These are phyloP conservation scores for Formica aserva DNA, from an alignment of 2,888 invertebrate genomes.

Conservation along the genomic window DNA sequence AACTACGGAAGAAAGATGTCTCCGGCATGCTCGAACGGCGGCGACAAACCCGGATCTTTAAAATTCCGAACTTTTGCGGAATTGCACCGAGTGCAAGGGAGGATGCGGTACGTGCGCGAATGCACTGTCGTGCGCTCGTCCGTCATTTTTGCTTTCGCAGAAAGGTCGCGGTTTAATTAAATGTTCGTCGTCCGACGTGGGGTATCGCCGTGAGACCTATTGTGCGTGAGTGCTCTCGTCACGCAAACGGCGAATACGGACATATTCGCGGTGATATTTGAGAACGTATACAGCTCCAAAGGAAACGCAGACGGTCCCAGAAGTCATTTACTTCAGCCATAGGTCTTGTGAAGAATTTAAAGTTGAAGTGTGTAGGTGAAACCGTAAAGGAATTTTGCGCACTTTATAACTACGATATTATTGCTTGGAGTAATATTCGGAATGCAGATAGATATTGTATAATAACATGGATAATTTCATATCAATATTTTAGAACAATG, in stretches of 20 bases:
- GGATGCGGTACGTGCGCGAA: neutral
- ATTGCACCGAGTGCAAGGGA: constrained; percentile 16
- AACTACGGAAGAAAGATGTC: constrained; percentile 47
- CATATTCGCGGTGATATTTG: constrained; percentile 19
- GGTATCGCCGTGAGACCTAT: constrained; percentile 18
- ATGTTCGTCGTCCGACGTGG: constrained; percentile 23
- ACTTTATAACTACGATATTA: neutral
- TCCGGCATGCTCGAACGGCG: constrained; percentile 30
- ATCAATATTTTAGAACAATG: neutral
- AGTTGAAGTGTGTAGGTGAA: neutral
- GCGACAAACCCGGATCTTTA: constrained; percentile 23
- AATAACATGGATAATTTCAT: neutral
- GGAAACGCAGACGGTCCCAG: constrained; percentile 6
- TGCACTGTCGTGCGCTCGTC: neutral
- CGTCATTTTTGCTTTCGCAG: constrained; percentile 34
- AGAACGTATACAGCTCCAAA: neutral
- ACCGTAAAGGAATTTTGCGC: neutral
- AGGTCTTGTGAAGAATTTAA: neutral
- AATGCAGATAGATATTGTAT: neutral
- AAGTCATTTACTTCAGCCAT: constrained; percentile 17
- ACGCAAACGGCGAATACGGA: constrained; percentile 23
- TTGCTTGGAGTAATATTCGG: neutral
- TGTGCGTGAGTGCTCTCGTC: constrained; percentile 8
- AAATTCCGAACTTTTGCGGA: constrained; percentile 38
- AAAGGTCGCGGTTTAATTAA: constrained; percentile 42